Evolutionary conservation across 2,113 vertebrate species (phyloP), one percentile per base, ranked within the genome.

Genomic region (Cebus imitator): DNA sequence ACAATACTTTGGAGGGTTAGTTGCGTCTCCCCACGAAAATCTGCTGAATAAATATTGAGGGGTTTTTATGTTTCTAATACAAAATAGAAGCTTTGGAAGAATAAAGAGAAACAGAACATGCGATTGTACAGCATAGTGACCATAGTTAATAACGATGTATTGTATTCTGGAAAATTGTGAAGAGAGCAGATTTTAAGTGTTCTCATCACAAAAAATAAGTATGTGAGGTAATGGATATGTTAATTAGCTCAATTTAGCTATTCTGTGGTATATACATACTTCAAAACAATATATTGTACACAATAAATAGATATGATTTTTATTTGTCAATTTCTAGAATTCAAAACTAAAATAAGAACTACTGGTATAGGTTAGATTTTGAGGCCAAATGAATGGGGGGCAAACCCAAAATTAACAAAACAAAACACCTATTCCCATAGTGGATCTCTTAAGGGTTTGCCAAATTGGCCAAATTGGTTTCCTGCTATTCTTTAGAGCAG

Each of bases 21-120:
- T 85, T 94, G 86, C 48, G n/a, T 87, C 57, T 96, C 30, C 43
- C 35, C 68, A 61, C 61, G 82, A 94, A 96, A 91, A 91, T 89
- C 55, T 95, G 55, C 79, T 91, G 61, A 93, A 87, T 75, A 92
- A 97, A 95, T 95, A 92, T 37, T 50, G 58, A 97, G n/a, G 68
- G 37, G 17, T 12, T 83, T 84, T 20, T 76, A 35, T 76, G 18
- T 66, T 93, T 66, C 91, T 58, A 52, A 30, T 78, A 82, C 70
- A 90, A 97, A 96, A 89, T 50, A 93, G 52, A 57, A 45, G 7
- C 35, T 78, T 1, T 48, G 25, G 35, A 43, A 93, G 40, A 88
- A 82, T 88, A 57, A 78, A 43, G 81, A 78, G 68, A 78, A 78
- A 96, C 27, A 91, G 50, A 80, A 87, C 58, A 50, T 30, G 25